These are phyloP conservation scores for Crocodylus rhombifer DNA, from an alignment of 2,797 vertebrate species.

Conservation along the genomic window DNA sequence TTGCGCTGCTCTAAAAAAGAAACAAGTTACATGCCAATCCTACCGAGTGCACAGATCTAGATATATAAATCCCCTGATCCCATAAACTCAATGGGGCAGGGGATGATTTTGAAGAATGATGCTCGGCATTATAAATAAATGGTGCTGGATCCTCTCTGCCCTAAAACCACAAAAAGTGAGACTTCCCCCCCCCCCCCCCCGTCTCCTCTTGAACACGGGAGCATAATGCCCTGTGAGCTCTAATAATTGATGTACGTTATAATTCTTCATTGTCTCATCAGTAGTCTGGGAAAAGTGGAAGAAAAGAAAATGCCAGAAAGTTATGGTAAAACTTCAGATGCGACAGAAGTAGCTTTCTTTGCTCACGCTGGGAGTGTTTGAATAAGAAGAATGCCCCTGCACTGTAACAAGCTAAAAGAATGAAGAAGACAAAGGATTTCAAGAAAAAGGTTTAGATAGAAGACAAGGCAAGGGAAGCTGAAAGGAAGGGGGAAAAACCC, in stretches of 20 bases:
- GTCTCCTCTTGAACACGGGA: slow-evolving; percentile 70
- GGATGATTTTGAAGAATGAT: slow-evolving; percentile 70
- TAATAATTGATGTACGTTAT: slow-evolving; percentile 85
- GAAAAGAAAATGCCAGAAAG: slow-evolving; percentile 84
- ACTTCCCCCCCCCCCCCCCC: slow-evolving; percentile 65
- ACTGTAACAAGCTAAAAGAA: slow-evolving; percentile 97
- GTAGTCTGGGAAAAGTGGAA: slow-evolving; percentile 84
- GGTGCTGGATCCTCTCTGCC: slow-evolving; percentile 44
- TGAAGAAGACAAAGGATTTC: slow-evolving; percentile 94
- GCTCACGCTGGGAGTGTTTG: slow-evolving; percentile 95
- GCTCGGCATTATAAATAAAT: slow-evolving; percentile 80
- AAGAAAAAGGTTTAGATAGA: slow-evolving; percentile 94
- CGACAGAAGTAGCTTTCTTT: slow-evolving; percentile 89
- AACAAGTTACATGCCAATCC: slow-evolving; percentile 68
- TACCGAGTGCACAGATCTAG: slow-evolving; percentile 62
- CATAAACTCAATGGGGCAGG: slow-evolving; percentile 75
- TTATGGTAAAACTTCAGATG: slow-evolving; percentile 88
- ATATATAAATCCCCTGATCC: slow-evolving; percentile 47
- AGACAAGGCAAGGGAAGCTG: slow-evolving; percentile 94
- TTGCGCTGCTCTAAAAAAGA: slow-evolving; percentile 79
- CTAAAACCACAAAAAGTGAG: slow-evolving; percentile 77
- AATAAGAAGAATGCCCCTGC: slow-evolving; percentile 96
- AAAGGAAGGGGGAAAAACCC: slow-evolving; percentile 88
- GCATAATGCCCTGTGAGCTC: slow-evolving; percentile 77
- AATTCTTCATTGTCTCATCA: slow-evolving; percentile 83